Evolutionary conservation across 2,797 vertebrate genomes (phyloP).

Genomic region (Chiloscyllium punctatum): DNA sequence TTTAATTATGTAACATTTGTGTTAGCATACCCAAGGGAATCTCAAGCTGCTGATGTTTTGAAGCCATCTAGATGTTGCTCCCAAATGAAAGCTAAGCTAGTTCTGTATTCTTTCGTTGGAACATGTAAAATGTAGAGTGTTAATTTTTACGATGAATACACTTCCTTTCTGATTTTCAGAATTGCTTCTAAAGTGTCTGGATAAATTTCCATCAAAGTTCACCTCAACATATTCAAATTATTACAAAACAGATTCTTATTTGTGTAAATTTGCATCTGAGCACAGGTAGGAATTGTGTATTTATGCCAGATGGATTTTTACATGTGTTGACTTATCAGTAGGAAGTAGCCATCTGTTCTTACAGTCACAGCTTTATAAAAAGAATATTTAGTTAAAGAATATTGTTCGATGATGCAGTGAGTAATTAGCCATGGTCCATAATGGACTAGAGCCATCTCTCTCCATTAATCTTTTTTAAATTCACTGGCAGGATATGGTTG

Average conservation of each 20-base stretch:
- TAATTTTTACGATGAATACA: not conserved
- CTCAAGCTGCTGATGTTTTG: constrained; percentile 17
- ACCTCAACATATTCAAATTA: not conserved
- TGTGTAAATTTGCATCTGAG: not conserved
- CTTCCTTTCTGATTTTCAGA: not conserved
- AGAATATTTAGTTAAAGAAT: no score
- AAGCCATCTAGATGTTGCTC: not conserved
- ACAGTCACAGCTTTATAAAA: not conserved
- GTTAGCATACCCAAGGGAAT: not conserved
- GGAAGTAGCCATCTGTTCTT: not conserved
- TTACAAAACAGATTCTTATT: not conserved
- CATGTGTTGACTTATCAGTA: not conserved
- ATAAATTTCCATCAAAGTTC: not conserved
- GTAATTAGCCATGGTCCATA: no score
- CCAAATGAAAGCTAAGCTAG: not conserved
- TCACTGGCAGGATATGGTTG: no score
- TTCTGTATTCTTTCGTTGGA: not conserved
- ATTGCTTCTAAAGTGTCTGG: not conserved
- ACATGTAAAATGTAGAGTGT: not conserved
- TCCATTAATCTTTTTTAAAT: no score
- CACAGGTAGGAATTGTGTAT: not conserved
- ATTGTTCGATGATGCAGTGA: no score
- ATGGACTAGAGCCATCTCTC: no score
- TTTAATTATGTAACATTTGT: not conserved
- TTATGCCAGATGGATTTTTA: not conserved